Evolutionary conservation across 2,888 invertebrate genomes (phyloP).

Genomic region (Salpingus planirostris): DNA sequence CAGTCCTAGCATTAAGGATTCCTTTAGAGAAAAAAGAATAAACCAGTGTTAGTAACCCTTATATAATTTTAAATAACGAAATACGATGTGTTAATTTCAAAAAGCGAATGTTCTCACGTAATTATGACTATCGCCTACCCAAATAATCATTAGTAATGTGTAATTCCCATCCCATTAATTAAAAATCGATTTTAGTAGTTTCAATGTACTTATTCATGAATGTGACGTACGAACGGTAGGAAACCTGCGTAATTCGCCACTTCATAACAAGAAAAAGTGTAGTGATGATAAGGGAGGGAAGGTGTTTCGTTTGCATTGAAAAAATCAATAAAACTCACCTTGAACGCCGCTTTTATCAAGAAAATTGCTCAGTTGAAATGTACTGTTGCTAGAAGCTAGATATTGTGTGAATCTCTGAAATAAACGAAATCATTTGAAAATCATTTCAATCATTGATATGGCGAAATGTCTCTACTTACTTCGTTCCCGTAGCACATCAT

Average conservation of each 20-base stretch:
- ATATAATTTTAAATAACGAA: too few species aligned
- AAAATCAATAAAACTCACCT: constrained; percentile 54
- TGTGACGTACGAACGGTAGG: too few species aligned
- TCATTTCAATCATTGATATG: constrained; percentile 2
- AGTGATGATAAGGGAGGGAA: too few species aligned
- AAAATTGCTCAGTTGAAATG: constrained; percentile 96
- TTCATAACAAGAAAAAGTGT: not conserved
- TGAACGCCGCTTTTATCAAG: constrained; percentile 96
- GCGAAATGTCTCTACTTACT: constrained; percentile 49
- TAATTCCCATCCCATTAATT: too few species aligned
- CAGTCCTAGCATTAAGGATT: constrained; percentile 51
- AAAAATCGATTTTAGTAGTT: too few species aligned
- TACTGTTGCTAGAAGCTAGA: constrained; percentile 98
- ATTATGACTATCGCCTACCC: too few species aligned
- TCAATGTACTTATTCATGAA: too few species aligned
- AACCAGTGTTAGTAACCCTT: constrained; percentile 2
- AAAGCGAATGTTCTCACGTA: too few species aligned
- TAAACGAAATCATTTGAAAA: constrained; percentile 27
- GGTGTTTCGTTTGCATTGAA: too few species aligned
- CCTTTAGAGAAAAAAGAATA: constrained; percentile 18
- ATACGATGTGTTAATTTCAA: too few species aligned
- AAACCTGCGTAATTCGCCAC: too few species aligned
- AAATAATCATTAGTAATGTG: too few species aligned
- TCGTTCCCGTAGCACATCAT: constrained; percentile 99
- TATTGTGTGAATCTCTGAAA: constrained; percentile 98